Percentiles rank a stretch among this genome's conserved stretches.
phyloP scores from a whole-genome alignment of 2,797 vertebrate genomes.

The Sphenopsis melanotis region DNA sequence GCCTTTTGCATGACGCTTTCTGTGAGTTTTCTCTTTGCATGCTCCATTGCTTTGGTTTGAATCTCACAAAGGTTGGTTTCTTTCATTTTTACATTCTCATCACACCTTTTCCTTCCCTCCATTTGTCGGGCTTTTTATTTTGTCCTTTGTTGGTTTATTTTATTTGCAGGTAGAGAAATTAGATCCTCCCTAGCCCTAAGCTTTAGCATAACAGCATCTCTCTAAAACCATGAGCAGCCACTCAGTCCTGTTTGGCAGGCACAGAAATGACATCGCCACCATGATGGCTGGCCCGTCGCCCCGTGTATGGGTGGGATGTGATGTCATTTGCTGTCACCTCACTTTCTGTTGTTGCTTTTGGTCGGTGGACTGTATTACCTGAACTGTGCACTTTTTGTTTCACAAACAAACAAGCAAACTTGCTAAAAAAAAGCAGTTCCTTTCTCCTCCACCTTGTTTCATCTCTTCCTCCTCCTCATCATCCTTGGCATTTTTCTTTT shows the following conservation, averaged over 20 bases:
- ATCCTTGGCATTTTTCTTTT: neutral
- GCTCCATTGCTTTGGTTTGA: conserved; percentile 70
- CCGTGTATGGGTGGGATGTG: conserved; percentile 57
- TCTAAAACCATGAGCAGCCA: neutral
- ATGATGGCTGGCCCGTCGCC: neutral
- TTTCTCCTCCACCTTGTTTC: neutral
- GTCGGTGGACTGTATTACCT: conserved; percentile 49
- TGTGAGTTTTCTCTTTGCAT: conserved; percentile 77
- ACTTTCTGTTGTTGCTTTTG: conserved; percentile 52
- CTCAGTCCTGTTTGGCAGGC: conserved; percentile 40
- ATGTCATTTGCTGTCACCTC: conserved; percentile 43
- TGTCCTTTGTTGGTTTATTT: conserved; percentile 5
- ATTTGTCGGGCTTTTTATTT: conserved; percentile 56
- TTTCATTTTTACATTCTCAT: conserved; percentile 64
- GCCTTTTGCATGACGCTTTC: conserved; percentile 70
- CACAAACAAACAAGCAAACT: neutral
- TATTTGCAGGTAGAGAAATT: conserved; percentile 68
- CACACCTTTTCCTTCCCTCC: conserved; percentile 14
- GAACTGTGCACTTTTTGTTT: conserved; percentile 64
- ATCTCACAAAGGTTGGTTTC: conserved; percentile 68
- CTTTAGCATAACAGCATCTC: conserved; percentile 42
- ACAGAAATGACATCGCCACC: conserved; percentile 52
- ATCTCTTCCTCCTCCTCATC: neutral
- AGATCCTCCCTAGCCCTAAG: conserved; percentile 60
- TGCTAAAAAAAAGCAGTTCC: neutral